Evolutionary conservation across 2,797 vertebrate species (phyloP), one percentile per base, ranked within the genome.

Genomic region (Catostomus latipinnis): DNA sequence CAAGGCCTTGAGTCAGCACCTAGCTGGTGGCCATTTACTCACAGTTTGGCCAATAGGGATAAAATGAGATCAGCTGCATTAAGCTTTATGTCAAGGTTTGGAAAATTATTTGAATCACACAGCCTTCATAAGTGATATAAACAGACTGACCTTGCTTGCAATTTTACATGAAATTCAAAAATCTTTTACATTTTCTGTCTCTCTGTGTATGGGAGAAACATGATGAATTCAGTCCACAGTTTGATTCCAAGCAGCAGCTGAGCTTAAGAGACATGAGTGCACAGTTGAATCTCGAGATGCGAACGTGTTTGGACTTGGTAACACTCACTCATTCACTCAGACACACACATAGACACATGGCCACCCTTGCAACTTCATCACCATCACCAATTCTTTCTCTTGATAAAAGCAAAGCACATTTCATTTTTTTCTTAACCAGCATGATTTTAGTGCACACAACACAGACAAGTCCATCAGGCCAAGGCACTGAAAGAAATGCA

Each of bases 81-180:
- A 76, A 85, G 81, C 67, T 43, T 78, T 78, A 18, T 71, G 62
- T 69, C 62, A 8, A 82, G 82, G 81, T 78, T 79, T 88, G 81
- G 57, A 73, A 76, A 74, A 75, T 65, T 63, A 84, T 65, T 78
- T 71, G 4, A 83, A 76, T 12, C 34, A 74, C 13, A 8, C 11
- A 50, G 67, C 81, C 74, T 13, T 66, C 56, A 60, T 84, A 80
- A 80, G 79, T 80, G 68, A 76, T 73, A 75, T 68, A 56, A 58
- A 75, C 79, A 54, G 68, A 81, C 78, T 73, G 85, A 88, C 84
- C 74, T 85, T 74, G 62, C 74, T 65, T 71, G 73, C 61, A 69
- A 73, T 72, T 71, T 61, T 14, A 58, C 61, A 83, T 84, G 76
- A 82, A 74, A 82, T 80, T 81, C 74, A 60, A 81, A 80, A 70